A percentile compares a stretch with the other conserved stretches of the same genome.
Evolutionary conservation across 2,113 vertebrate species (phyloP).

Genomic region (Megalops atlanticus): DNA sequence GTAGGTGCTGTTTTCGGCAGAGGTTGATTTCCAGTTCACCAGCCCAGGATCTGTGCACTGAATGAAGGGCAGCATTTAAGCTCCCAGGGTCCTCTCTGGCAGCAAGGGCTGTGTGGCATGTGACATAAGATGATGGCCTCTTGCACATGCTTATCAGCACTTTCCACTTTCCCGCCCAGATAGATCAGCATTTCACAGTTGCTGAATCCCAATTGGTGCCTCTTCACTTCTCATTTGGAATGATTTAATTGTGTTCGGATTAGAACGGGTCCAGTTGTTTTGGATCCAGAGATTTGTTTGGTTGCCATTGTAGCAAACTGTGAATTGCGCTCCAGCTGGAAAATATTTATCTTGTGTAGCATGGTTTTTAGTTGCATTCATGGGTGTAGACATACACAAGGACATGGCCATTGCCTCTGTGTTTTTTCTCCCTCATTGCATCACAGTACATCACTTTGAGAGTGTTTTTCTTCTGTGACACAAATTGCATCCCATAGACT

Average conservation of each 20-base stretch:
- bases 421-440: neutral
- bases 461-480: neutral
- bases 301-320: constrained; percentile 1
- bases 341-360: constrained; percentile 8
- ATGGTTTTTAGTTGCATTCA: constrained; percentile 8
- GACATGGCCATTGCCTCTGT: neutral
- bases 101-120: neutral
- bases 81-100: neutral
- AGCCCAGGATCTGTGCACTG: constrained; percentile 20
- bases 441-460: neutral
- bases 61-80: constrained; percentile 20
- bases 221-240: constrained; percentile 31
- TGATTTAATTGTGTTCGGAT: constrained; percentile 34
- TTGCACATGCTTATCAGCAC: constrained; percentile 37
- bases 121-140: constrained; percentile 23
- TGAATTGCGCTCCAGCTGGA: constrained; percentile 29
- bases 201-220: constrained; percentile 23
- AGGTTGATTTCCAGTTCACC: constrained; percentile 46
- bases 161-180: constrained; percentile 47
- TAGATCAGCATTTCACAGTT: constrained; percentile 44
- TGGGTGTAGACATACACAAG: neutral
- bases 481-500: neutral
- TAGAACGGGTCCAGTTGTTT: constrained; percentile 28
- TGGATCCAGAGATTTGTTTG: neutral
- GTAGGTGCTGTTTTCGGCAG: constrained; percentile 1